Conservation (phyloP, 2,888 invertebrate genomes). For the Melipona beecheii region DNA sequence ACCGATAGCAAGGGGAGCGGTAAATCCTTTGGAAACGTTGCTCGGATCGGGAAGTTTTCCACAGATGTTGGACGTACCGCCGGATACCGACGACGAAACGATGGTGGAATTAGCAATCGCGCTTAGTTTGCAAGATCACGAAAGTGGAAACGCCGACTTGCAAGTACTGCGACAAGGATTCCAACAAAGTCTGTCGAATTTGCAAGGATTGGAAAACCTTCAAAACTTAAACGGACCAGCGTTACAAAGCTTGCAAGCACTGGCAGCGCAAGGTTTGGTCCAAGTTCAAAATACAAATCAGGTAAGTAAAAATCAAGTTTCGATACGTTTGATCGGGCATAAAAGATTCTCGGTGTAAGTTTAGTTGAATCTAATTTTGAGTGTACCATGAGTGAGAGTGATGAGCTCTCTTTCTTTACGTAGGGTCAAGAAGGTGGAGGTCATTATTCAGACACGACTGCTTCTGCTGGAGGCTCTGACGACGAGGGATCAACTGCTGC, state of each 20-base stretch:
- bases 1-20: slow-evolving; percentile 68
- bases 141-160: slow-evolving; percentile 85
- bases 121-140: slow-evolving; percentile 94
- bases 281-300: slow-evolving; percentile 75
- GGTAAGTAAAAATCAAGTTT: slow-evolving; percentile 22
- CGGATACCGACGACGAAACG: slow-evolving; percentile 98
- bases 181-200: slow-evolving; percentile 81
- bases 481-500: slow-evolving; percentile 98
- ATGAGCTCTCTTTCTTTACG: not conserved
- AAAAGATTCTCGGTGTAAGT: not conserved
- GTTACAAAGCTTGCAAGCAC: slow-evolving; percentile 85
- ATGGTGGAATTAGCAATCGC: slow-evolving; percentile 99
- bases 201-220: slow-evolving; percentile 83
- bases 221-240: slow-evolving; percentile 84
- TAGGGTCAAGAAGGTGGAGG: slow-evolving; percentile 82
- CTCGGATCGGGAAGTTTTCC: slow-evolving; percentile 87
- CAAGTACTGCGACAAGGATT: slow-evolving; percentile 85
- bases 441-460: slow-evolving; percentile 92
- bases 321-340: not conserved
- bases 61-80: slow-evolving; percentile 93
- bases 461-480: slow-evolving; percentile 95
- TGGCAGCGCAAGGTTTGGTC: slow-evolving; percentile 79
- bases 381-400: too few species aligned
- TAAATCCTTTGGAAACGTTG: slow-evolving; percentile 83
- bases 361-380: not conserved